Evolutionary conservation across 2,113 vertebrate genomes (phyloP), one percentile per base, ranked within the genome.

Genomic region (Dasyurus viverrinus): DNA sequence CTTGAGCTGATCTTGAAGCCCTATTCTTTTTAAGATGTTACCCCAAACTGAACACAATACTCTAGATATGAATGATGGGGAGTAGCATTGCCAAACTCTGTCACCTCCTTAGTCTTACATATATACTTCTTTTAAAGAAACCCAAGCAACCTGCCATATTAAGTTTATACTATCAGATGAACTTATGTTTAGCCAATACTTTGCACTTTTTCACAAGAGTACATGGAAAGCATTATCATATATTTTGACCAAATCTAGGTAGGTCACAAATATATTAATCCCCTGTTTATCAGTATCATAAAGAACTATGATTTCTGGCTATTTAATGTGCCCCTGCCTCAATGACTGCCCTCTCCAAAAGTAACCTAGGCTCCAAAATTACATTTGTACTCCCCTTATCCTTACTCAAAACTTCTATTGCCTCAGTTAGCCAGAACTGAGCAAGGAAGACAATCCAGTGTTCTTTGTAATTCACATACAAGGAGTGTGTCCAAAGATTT

Each of bases 401-500:
- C 2, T 19, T 95, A 95, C 89, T 89, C 8, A 89, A 94, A 25
- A 90, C 57, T 89, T n/a, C 26, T 53, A 68, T 26, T 94, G 60
- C 95, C 46, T 89, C 89, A 92, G 23, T 84, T 48, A 25, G 47
- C 26, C 3, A 95, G 47, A 95, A 14, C 54, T 92, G 12, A n/a
- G 30, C 42, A 10, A 93, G 91, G 52, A 93, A 96, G 92, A 22
- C 8, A 42, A 90, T 14, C 54, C 54, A 53, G 91, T 91, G 91
- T 97, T 93, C 54, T 55, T 50, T 55, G 89, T 95, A 95, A 95
- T 93, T 91, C 93, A 92, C 8, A 93, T 14, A 68, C 26, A 76
- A 55, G 25, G 2, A 93, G 84, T 95, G 57, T 92, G 27, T 76
- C 68, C 23, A 92, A 90, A 95, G 54, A 27, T n/a, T 11, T 94